Evolutionary conservation across 1,140 invertebrate genomes (phyloP), one percentile per base, ranked within the genome.

Genomic region (Drosophila willistoni): DNA sequence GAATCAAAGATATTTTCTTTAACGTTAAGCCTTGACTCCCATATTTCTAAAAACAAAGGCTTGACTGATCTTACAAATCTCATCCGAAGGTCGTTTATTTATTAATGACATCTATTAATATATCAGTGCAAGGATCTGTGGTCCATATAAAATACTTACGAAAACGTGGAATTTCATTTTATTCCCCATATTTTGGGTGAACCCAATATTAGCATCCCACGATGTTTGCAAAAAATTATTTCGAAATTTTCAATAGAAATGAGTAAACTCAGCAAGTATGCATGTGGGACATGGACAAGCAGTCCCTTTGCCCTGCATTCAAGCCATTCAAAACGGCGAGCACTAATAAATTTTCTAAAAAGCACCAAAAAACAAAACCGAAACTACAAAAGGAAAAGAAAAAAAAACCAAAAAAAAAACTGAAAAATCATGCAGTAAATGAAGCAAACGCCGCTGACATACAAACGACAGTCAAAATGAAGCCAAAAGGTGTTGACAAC

Each of bases 361-460:
- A 25, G 19, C 17, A 44, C 29, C 2, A 55, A 71, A 54, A 29
- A 51, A 71, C 66, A 78, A 22, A 57, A 77, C 7, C 3, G 33
- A 51, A 47, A 80, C 59, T 17, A 39, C 29, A 61, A 41, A 41
- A 25, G 47, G 73, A 77, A 71, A 66, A 81, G 47, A 76, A 71
- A 39, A 47, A 29, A 77, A 71, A 66, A 81, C 42, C 72, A 71
- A 39, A 47, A 29, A 44, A 80, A 75, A 79, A 86, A 83, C 65
- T 75, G 66, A 81, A 82, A 59, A 85, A 65, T 87, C 83, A 87
- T 87, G 83, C 79, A 61, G 76, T 63, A 86, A 86, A 79, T 86
- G 83, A 76, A 71, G 83, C 83, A 87, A 87, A 87, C 80, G 79
- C 57, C 14, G 69, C 72, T 82, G 83, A 86, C 82, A 86, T 71